phyloP scores from a whole-genome alignment of 2,797 vertebrate species.

The Capromys pilorides region DNA sequence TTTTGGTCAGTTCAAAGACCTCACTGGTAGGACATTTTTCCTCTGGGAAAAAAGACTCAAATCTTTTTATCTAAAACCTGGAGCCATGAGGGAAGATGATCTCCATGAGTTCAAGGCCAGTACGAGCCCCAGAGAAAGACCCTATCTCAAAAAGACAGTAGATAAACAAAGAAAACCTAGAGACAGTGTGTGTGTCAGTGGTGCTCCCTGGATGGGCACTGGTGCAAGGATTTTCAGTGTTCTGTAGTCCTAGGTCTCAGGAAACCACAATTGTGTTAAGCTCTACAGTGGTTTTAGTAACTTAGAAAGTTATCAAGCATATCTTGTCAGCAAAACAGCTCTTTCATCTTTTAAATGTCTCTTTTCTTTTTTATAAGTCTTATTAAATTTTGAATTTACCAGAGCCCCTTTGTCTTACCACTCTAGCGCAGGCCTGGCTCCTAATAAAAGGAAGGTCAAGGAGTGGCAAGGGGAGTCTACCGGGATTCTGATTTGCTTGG shows the following conservation, averaged over 20 bases:
- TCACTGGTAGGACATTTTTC: background rate
- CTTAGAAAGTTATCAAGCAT: background rate
- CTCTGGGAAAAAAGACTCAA: background rate
- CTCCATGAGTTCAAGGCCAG: background rate
- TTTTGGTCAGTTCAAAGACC: background rate
- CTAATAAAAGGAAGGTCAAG: background rate
- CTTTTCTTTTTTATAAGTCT: background rate
- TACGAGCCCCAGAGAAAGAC: background rate
- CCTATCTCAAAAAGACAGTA: background rate
- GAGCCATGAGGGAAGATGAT: background rate
- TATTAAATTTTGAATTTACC: background rate
- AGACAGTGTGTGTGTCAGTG: background rate
- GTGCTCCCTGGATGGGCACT: background rate
- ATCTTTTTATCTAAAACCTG: background rate
- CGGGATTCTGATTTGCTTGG: background rate
- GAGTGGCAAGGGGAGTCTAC: background rate
- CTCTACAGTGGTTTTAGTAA: background rate
- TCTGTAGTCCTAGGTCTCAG: background rate
- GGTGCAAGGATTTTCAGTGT: background rate
- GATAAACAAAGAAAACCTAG: background rate
- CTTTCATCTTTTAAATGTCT: background rate
- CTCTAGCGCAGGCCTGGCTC: background rate
- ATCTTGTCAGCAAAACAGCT: background rate
- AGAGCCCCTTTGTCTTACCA: background rate
- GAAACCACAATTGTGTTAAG: background rate